Percentiles rank a stretch among this genome's conserved stretches.
phyloP scores from a whole-genome alignment of 2,797 vertebrate species.

The Thunnus albacares region DNA sequence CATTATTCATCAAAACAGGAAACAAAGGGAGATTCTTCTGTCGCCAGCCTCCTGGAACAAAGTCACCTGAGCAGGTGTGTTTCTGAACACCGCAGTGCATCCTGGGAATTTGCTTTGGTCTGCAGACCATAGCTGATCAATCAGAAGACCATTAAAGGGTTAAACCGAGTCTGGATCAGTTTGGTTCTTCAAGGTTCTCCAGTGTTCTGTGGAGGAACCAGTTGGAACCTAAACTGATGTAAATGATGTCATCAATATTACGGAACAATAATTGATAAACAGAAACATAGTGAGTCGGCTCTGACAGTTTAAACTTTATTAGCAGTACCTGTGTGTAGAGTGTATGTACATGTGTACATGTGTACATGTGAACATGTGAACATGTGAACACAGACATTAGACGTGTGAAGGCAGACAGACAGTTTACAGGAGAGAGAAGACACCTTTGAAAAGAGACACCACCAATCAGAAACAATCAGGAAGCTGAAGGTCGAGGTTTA shows the following conservation, averaged over 20 bases:
- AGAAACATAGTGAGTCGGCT: background rate
- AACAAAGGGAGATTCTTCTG: no score
- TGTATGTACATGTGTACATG: conserved; percentile 44
- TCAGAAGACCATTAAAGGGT: background rate
- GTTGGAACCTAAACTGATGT: background rate
- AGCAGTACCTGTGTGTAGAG: conserved; percentile 58
- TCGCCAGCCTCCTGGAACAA: no score
- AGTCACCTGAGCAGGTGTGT: no score
- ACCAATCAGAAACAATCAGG: conserved; percentile 33
- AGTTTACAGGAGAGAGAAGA: conserved; percentile 12
- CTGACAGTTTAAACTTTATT: conserved; percentile 73
- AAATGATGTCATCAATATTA: background rate
- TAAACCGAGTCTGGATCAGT: background rate
- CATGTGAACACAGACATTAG: conserved; percentile 6
- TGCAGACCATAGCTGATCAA: no score
- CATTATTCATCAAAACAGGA: no score
- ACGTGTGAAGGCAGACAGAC: conserved; percentile 1
- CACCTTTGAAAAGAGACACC: conserved; percentile 1
- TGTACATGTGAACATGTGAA: conserved; percentile 16
- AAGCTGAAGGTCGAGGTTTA: conserved; percentile 35
- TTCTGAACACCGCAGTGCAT: no score
- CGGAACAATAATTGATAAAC: background rate
- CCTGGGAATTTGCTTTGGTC: no score
- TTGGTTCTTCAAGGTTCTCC: background rate
- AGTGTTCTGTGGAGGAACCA: background rate